Base-by-base conservation (phyloP, 2,113 vertebrate genomes). In the Odobenus rosmarus region DNA sequence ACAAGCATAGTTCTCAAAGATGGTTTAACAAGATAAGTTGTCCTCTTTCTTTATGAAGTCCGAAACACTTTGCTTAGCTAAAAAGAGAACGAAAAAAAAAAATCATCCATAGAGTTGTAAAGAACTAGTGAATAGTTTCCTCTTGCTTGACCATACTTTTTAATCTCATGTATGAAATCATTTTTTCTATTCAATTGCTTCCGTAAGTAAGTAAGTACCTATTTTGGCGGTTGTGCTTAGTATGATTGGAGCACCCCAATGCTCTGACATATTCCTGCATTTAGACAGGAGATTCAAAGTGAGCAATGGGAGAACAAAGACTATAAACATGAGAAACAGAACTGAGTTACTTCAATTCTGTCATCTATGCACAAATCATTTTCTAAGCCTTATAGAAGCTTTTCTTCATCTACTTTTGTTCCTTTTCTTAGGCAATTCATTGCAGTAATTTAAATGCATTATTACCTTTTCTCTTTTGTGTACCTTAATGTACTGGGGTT, bases 1-100 rank as follows among this genome's bases (percentile, higher is more conserved):
- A 95, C 82, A 95, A 92, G 86, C 84, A 69, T 59, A 95, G 86
- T 97, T 96, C 67, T 92, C 72, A 90, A 53, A n/a, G 31, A 96
- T 18, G 24, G 61, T 31, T 26, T 91, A 79, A 77, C 51, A 82
- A 53, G 21, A 93, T 76, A 42, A 69, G 51, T 13, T 59, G 12
- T 72, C 79, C 39, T 95, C 28, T 77, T 89, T 36, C 26, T 92
- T 69, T 53, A 36, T 92, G 51, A 93, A 92, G 31, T 87, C 88
- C 69, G n/a, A 96, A 96, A 87, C 23, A 67, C 33, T 94, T 93
- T 55, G 1, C 76, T 89, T 87, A 91, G 23, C 71, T 57, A 90
- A 82, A 86, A 55, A 51, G 77, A 64, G 55, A 91, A 89, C 15
- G 15, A 24, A 23, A 57, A 97, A n/a, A 95, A 4, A 51, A 53